Evolutionary conservation across 2,888 invertebrate species (phyloP).

Genomic region (Plagodis dolabraria): DNA sequence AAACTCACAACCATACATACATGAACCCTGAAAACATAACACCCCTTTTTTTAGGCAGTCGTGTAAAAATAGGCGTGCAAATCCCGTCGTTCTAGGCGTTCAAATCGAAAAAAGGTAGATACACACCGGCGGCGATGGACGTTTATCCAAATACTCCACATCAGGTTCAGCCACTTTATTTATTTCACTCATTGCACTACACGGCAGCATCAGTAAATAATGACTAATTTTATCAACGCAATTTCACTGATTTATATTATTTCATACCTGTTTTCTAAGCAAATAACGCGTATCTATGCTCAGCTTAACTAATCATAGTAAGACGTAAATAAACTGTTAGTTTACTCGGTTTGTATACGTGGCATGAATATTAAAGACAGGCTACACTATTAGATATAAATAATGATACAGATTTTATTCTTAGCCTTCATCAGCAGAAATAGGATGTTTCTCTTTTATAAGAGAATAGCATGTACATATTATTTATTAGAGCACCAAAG

Average conservation of each 20-base stretch:
- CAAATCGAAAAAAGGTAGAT: not conserved
- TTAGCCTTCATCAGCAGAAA: not conserved
- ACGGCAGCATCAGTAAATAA: conserved; percentile 21
- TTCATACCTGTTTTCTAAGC: conserved; percentile 38
- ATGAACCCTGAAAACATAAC: no score
- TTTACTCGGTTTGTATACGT: conserved; percentile 17
- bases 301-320: conserved; percentile 25
- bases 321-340: conserved; percentile 23
- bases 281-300: conserved; percentile 38
- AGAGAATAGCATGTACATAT: no score
- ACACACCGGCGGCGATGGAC: conserved; percentile 38
- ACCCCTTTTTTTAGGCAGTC: no score
- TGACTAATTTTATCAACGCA: conserved; percentile 31
- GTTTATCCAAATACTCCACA: conserved; percentile 35
- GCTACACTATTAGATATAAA: not conserved
- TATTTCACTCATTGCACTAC: conserved; percentile 36
- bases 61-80: no score
- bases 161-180: conserved; percentile 27
- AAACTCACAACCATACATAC: no score
- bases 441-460: no score
- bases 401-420: not conserved
- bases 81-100: no score
- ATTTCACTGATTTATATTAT: conserved; percentile 35
- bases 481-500: no score
- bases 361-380: conserved; percentile 11